Percentiles rank a stretch among this genome's conserved stretches.
These are phyloP conservation scores for Conger conger DNA, from an alignment of 2,113 vertebrate species.

Conservation along the genomic window DNA sequence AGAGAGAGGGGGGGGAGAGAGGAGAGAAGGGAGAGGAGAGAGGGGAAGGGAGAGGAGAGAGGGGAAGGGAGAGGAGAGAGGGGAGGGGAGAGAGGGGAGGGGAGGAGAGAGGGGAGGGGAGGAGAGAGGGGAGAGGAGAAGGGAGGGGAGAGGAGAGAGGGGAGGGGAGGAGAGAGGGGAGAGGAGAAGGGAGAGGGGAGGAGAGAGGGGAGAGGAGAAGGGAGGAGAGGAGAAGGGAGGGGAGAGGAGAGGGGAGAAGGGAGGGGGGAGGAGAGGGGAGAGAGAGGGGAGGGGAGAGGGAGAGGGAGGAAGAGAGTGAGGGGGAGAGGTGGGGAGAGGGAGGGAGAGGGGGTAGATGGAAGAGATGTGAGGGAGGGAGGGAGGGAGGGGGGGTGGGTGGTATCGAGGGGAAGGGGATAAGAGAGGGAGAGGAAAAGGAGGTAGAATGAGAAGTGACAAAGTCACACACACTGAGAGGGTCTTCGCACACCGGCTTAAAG, in stretches of 20 bases:
- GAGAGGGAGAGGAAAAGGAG: neutral
- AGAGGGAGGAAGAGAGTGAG: neutral
- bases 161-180: neutral
- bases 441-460: constrained; percentile 1
- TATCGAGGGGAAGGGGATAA: neutral
- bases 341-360: neutral
- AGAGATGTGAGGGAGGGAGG: neutral
- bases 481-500: neutral
- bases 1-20: neutral
- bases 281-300: too few relatives aligned
- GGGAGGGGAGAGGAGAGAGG: neutral
- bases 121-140: neutral
- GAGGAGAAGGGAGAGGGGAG: neutral
- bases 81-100: too few relatives aligned
- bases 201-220: neutral
- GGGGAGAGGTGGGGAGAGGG: neutral
- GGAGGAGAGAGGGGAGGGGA: neutral
- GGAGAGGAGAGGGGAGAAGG: neutral
- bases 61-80: too few relatives aligned
- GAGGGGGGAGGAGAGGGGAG: too few relatives aligned
- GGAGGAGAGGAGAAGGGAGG: neutral
- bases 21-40: neutral
- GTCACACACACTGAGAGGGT: neutral
- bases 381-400: neutral
- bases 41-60: neutral